These are phyloP conservation scores for Sapayoa aenigma DNA, from an alignment of 2,113 vertebrate species.

Conservation along the genomic window DNA sequence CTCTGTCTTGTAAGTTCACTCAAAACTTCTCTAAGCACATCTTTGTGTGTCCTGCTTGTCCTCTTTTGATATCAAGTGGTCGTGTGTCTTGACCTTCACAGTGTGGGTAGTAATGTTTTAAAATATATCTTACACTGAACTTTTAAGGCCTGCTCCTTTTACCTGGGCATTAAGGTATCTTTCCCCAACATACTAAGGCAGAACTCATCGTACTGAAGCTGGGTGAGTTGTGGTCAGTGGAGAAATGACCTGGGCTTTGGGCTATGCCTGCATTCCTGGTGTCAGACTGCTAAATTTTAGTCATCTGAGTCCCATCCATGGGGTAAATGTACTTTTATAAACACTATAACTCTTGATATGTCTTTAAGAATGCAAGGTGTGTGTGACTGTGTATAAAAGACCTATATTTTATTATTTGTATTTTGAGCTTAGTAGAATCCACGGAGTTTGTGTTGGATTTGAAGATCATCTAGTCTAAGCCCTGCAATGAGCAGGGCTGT, in stretches of 20 bases:
- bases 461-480: not conserved
- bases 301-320: not conserved
- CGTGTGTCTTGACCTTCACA: rapidly evolving
- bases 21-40: not conserved
- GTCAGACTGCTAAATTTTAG: not conserved
- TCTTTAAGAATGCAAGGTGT: not conserved
- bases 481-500: not conserved
- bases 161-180: no score
- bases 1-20: not conserved
- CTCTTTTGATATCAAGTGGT: not conserved
- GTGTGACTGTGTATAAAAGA: not conserved
- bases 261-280: not conserved
- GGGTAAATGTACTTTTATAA: not conserved
- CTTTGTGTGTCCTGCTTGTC: not conserved
- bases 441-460: not conserved
- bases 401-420: not conserved
- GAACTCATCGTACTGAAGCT: not conserved
- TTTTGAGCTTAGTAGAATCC: not conserved
- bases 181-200: not conserved
- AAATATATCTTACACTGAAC: not conserved
- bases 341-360: not conserved
- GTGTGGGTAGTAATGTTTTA: rapidly evolving
- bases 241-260: not conserved
- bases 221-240: not conserved
- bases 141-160: not conserved